Percentiles rank a stretch among this genome's conserved stretches.
phyloP scores from a whole-genome alignment of 2,797 vertebrate species.

The Hippopotamyrus pictus region DNA sequence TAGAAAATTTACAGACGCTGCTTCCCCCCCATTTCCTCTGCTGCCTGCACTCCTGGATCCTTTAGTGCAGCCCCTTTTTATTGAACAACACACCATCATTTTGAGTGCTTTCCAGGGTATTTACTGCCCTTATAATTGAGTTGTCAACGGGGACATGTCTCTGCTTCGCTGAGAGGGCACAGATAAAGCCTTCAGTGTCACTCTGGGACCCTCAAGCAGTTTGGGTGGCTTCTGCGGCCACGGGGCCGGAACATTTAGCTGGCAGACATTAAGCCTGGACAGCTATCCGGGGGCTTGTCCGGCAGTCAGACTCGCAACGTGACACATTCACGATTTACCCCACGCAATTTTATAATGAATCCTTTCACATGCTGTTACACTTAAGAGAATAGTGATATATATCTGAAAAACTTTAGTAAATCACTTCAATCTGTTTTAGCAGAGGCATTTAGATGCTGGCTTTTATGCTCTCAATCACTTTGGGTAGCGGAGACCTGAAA shows the following conservation, averaged over 20 bases:
- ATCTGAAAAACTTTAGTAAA: not conserved
- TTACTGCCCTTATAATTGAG: constrained; percentile 30
- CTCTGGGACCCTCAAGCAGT: not conserved
- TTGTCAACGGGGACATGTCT: constrained; percentile 14
- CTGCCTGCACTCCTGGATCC: not conserved
- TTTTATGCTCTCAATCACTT: not conserved
- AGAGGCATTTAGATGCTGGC: not conserved
- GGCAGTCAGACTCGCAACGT: not conserved
- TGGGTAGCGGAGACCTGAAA: not conserved
- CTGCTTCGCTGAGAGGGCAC: constrained; percentile 1
- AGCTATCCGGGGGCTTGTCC: not conserved
- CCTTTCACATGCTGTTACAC: not conserved
- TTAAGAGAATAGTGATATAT: not conserved
- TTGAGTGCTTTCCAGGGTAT: constrained; percentile 17
- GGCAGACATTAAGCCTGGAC: not conserved
- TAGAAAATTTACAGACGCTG: not conserved
- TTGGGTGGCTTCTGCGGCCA: not conserved
- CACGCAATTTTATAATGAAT: not conserved
- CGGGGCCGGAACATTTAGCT: constrained; percentile 1
- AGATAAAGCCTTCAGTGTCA: constrained; percentile 21
- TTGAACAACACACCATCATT: not conserved
- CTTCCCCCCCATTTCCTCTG: not conserved
- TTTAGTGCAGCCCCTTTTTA: not conserved
- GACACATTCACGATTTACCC: not conserved
- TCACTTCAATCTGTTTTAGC: not conserved